Conservation (phyloP, 2,797 vertebrate species). For the Pelodytes ibericus region DNA sequence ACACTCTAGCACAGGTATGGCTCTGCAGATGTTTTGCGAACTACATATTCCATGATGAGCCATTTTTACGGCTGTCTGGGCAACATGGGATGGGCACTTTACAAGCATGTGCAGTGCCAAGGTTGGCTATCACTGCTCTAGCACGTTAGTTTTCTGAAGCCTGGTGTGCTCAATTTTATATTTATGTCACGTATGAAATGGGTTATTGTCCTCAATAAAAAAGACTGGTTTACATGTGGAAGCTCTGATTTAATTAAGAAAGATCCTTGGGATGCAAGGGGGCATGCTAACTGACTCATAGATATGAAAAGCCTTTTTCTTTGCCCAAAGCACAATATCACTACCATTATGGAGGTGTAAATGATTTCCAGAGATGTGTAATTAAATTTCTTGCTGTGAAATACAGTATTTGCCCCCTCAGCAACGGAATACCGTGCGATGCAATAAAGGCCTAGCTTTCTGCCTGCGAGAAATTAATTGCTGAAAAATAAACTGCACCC, state of each 20-base stretch:
- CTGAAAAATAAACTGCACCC: slow-evolving; percentile 30
- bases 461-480: background rate
- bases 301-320: slow-evolving; percentile 16
- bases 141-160: background rate
- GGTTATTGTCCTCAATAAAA: slow-evolving; percentile 24
- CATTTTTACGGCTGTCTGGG: background rate
- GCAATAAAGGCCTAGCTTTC: background rate
- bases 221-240: slow-evolving; percentile 44
- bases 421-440: slow-evolving; percentile 22
- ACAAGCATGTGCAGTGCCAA: too few species aligned
- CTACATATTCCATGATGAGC: too few species aligned
- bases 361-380: slow-evolving; percentile 54
- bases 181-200: background rate
- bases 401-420: slow-evolving; percentile 42
- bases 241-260: slow-evolving; percentile 34
- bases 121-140: too few species aligned
- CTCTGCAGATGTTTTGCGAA: too few species aligned
- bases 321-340: slow-evolving; percentile 51
- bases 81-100: background rate
- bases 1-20: too few species aligned
- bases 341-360: slow-evolving; percentile 49
- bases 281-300: slow-evolving; percentile 43
- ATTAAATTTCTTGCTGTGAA: slow-evolving; percentile 51
- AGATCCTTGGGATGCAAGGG: slow-evolving; percentile 37
- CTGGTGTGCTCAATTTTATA: background rate